Percentiles rank a stretch among this genome's conserved stretches.
Evolutionary conservation across 1,140 invertebrate genomes (phyloP).

Genomic region (Aphis gossypii): DNA sequence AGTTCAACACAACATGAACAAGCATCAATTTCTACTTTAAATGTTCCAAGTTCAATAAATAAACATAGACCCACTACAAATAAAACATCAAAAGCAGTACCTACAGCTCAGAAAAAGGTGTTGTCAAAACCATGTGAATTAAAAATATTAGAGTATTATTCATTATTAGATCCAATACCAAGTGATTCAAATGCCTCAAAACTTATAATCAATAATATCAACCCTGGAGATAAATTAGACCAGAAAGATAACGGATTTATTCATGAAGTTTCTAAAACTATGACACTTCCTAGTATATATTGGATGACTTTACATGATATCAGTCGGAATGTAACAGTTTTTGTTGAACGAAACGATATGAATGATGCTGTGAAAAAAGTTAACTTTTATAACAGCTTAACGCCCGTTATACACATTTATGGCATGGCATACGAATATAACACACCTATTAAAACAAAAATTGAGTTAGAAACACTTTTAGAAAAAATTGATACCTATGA

Average conservation of each 20-base stretch:
- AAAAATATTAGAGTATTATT: no score
- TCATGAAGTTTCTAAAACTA: not conserved
- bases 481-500: not conserved
- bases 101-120: no score
- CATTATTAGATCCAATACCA: not conserved
- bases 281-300: not conserved
- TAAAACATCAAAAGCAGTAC: no score
- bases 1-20: not conserved
- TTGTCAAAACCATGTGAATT: no score
- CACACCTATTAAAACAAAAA: not conserved
- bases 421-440: not conserved
- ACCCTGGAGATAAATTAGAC: no score
- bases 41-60: no score
- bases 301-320: not conserved
- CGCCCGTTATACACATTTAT: not conserved
- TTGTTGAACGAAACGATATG: not conserved
- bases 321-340: not conserved
- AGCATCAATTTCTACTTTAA: not conserved
- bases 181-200: not conserved
- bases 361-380: not conserved
- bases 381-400: not conserved
- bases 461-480: constrained; percentile 29
- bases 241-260: not conserved
- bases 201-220: not conserved
- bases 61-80: no score